Evolutionary conservation across 2,888 invertebrate species (phyloP).

Genomic region (Apantesis nais): DNA sequence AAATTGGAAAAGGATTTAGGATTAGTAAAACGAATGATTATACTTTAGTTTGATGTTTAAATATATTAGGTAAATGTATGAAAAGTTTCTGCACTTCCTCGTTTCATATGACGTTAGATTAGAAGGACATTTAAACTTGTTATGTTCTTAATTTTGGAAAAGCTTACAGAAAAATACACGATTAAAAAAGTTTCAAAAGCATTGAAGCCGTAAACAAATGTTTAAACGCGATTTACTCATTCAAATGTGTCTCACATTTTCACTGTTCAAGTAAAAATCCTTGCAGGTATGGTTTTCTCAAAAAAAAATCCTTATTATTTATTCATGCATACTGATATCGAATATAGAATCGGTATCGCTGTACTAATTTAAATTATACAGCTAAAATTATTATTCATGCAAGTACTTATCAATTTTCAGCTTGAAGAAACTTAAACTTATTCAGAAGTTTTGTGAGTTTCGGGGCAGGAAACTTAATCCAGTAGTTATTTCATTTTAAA

Average conservation of each 20-base stretch:
- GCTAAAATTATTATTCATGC: slow-evolving; percentile 51
- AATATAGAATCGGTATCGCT: slow-evolving; percentile 25
- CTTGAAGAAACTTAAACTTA: slow-evolving; percentile 66
- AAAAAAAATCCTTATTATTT: slow-evolving; percentile 19
- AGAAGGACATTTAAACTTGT: slow-evolving; percentile 67
- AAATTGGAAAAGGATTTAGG: neutral
- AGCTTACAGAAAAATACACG: slow-evolving; percentile 72
- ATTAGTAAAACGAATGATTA: neutral
- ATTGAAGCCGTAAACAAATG: slow-evolving; percentile 57
- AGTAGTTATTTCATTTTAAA: slow-evolving; percentile 69
- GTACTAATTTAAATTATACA: slow-evolving; percentile 40
- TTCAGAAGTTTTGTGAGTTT: slow-evolving; percentile 62
- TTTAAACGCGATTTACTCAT: slow-evolving; percentile 31
- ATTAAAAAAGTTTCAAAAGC: slow-evolving; percentile 74
- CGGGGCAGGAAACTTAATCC: slow-evolving; percentile 62
- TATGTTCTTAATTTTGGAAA: slow-evolving; percentile 76
- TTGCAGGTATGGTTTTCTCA: slow-evolving; percentile 28
- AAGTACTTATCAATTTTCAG: slow-evolving; percentile 66
- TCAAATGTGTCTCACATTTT: slow-evolving; percentile 26
- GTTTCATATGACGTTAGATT: slow-evolving; percentile 61
- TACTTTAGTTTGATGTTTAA: slow-evolving; percentile 23
- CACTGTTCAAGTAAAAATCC: slow-evolving; percentile 30
- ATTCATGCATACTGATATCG: slow-evolving; percentile 19
- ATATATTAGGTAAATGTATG: slow-evolving; percentile 58
- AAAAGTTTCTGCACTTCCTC: slow-evolving; percentile 53